Conservation (phyloP, 30 jellyfish, hydroid and myxozoan species). For the Turritopsis dohrnii region DNA sequence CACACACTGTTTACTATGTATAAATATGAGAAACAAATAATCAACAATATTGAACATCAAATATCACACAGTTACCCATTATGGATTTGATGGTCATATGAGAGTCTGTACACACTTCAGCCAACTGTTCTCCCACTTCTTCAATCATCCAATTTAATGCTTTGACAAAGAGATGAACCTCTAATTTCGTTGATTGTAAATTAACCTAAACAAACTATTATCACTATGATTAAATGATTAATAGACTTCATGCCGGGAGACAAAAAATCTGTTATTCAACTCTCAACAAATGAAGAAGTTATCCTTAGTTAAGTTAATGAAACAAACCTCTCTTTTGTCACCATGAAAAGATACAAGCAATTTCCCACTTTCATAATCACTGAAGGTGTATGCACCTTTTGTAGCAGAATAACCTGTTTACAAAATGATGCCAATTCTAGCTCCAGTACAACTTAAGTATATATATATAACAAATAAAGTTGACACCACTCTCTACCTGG, state of each 20-base stretch:
- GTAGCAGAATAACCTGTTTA: constrained; percentile 37
- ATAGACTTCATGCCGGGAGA: too few species aligned
- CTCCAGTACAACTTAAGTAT: too few species aligned
- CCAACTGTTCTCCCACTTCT: constrained; percentile 1
- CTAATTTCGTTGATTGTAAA: constrained; percentile 33
- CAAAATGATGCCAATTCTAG: too few species aligned
- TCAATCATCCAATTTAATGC: constrained; percentile 1
- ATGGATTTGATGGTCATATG: constrained; percentile 27
- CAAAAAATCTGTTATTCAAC: neutral
- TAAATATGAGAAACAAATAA: neutral
- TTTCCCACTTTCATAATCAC: constrained; percentile 20
- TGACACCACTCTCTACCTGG: too few species aligned
- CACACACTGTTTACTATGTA: too few species aligned
- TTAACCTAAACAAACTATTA: constrained; percentile 25
- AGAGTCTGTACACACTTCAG: constrained; percentile 43
- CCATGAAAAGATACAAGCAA: too few species aligned
- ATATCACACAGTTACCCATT: constrained; percentile 19
- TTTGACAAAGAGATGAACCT: constrained; percentile 41
- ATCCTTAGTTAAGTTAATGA: too few species aligned
- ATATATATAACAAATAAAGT: too few species aligned
- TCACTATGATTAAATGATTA: too few species aligned
- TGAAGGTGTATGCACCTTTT: constrained; percentile 34
- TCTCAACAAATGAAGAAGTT: neutral
- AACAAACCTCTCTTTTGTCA: constrained; percentile 3
- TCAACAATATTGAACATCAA: neutral